Evolutionary conservation across 2,797 vertebrate genomes (phyloP), one percentile per base, ranked within the genome.

Genomic region (Oophaga sylvatica): DNA sequence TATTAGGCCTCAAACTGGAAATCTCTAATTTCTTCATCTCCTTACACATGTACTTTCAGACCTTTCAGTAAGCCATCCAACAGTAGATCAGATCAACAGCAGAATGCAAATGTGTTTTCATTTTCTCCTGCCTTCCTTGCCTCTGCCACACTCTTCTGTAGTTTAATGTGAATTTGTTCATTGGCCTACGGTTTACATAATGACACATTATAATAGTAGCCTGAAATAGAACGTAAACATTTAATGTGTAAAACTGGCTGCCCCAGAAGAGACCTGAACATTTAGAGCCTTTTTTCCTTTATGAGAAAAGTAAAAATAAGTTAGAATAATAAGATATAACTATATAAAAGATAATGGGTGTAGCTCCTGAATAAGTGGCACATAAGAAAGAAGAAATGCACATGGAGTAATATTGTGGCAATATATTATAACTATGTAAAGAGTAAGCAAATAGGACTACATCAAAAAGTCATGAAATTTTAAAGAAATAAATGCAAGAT

Each of bases 141-240:
- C 84, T 67, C 41, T 79, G 84, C 62, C 84, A 79, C 63, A 31
- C 29, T 59, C 45, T 78, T 85, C 41, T 82, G 63, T 62, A 68
- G 71, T 79, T 80, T 80, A 80, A 68, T 80, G 65, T 80, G 85
- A 80, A 86, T 80, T 71, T 59, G 63, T 59, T 80, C 77, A 71
- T 63, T 80, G 67, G 77, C 56, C 79, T 80, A 80, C 56, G 19
- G 63, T 88, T 87, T 81, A 90, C 90, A 91, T 67, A 87, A 81
- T 85, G 22, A 90, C 90, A 90, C 91, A 90, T 90, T 90, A 90
- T 90, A 92, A 86, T 90, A 91, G 91, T 89, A 92, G 79, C 81
- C 78, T 35, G 86, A 90, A 90, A 91, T 92, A 78, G 56, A 90
- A 90, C 31, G 88, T 86, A 92, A 80, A 86, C 59, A 85, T 67